Percentiles rank a stretch among this genome's conserved stretches.
These are phyloP conservation scores for Cirrhinus molitorella DNA, from an alignment of 2,797 vertebrate species.

Conservation along the genomic window DNA sequence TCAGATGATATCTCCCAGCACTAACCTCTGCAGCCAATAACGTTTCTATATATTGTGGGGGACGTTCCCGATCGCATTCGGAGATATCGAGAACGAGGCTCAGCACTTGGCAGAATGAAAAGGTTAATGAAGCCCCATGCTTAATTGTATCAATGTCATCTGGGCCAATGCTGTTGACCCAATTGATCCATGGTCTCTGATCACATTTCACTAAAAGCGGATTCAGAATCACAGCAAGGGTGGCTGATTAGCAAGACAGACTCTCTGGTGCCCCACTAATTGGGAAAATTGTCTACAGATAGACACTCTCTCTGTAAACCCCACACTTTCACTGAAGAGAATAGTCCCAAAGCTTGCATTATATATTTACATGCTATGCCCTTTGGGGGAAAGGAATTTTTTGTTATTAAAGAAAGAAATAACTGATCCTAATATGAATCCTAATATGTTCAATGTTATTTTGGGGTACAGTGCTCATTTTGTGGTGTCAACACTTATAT, in stretches of 20 bases:
- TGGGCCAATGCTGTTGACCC: conserved; percentile 56
- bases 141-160: conserved; percentile 55
- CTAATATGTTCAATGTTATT: conserved; percentile 15
- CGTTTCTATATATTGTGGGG: conserved; percentile 33
- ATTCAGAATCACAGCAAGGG: conserved; percentile 47
- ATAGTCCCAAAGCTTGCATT: conserved; percentile 1
- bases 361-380: conserved; percentile 7
- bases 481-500: conserved; percentile 50
- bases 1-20: conserved; percentile 11
- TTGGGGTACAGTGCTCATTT: conserved; percentile 1
- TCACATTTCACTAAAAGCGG: conserved; percentile 64
- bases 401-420: neutral
- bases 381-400: neutral
- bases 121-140: conserved; percentile 59
- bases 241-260: conserved; percentile 57
- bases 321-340: neutral
- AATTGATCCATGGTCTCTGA: conserved; percentile 63
- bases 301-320: conserved; percentile 15
- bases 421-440: neutral
- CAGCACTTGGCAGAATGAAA: conserved; percentile 46
- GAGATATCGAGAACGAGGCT: conserved; percentile 35
- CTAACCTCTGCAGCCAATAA: conserved; percentile 49
- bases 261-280: conserved; percentile 57
- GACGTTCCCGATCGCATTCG: conserved; percentile 28
- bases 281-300: conserved; percentile 53